A percentile compares a stretch with the other conserved stretches of the same genome.
Evolutionary conservation across 92 coral and sea anemone species (phyloP).

Genomic region (Porites evermanni): DNA sequence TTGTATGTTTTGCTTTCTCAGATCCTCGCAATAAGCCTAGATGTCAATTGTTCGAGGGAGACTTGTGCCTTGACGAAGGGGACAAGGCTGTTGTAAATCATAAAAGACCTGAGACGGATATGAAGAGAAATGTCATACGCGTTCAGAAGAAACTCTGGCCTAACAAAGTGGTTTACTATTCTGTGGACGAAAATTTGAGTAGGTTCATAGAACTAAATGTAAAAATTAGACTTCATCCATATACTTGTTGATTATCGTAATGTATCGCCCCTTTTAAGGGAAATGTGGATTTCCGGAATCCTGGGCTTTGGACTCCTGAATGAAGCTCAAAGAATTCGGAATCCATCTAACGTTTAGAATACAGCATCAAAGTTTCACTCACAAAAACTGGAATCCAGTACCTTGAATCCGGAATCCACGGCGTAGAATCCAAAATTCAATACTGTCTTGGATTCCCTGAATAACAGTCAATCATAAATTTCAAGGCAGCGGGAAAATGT

Average conservation of each 20-base stretch:
- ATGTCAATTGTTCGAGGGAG: constrained; percentile 80
- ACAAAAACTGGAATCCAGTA: too few species aligned
- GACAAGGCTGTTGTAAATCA: constrained; percentile 66
- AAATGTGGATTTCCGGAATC: too few species aligned
- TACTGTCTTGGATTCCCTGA: too few species aligned
- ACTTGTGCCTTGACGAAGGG: constrained; percentile 53
- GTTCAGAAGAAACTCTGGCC: constrained; percentile 49
- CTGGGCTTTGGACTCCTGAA: too few species aligned
- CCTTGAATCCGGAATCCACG: too few species aligned
- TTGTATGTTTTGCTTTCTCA: background rate
- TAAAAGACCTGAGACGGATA: constrained; percentile 52
- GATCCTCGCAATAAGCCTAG: constrained; percentile 8
- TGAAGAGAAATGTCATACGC: constrained; percentile 54
- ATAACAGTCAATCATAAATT: too few species aligned
- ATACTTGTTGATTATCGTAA: background rate
- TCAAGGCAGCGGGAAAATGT: too few species aligned
- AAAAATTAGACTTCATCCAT: background rate
- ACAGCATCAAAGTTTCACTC: too few species aligned
- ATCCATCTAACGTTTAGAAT: too few species aligned
- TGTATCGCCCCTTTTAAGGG: background rate
- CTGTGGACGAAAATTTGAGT: constrained; percentile 35
- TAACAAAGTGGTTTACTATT: constrained; percentile 16
- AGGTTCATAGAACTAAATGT: background rate
- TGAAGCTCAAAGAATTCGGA: too few species aligned
- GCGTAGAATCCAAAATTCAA: too few species aligned